Evolutionary conservation across 2,797 vertebrate genomes (phyloP).

Genomic region (Clangula hyemalis): DNA sequence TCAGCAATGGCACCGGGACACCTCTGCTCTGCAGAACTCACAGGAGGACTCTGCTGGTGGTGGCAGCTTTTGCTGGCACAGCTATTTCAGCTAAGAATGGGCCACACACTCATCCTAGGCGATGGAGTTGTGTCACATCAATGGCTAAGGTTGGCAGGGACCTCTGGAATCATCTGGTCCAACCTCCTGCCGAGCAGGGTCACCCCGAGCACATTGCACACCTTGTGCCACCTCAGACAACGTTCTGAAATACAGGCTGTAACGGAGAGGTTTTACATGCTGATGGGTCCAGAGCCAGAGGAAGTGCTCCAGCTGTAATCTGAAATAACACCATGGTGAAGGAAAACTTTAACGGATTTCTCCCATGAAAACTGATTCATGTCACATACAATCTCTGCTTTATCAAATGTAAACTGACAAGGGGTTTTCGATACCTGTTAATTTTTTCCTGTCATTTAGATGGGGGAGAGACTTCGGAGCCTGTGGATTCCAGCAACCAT

Average conservation of each 20-base stretch:
- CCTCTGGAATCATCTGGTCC: no score
- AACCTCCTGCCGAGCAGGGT: no score
- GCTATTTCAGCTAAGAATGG: no score
- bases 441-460: not conserved
- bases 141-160: no score
- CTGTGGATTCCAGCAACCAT: not conserved
- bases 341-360: not conserved
- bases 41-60: no score
- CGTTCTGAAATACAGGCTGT: not conserved
- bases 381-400: not conserved
- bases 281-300: not conserved
- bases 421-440: not conserved
- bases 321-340: not conserved
- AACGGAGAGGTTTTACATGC: accelerated
- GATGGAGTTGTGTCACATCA: no score
- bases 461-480: not conserved
- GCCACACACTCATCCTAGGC: no score
- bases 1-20: accelerated
- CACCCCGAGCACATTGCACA: no score
- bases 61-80: no score
- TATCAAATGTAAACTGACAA: not conserved
- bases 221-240: not conserved
- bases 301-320: accelerated
- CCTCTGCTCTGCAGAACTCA: no score
- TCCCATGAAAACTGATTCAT: not conserved